A percentile compares a stretch with the other conserved stretches of the same genome.
Evolutionary conservation across 2,888 invertebrate species (phyloP).

Genomic region (Listrodromus nycthemerus): DNA sequence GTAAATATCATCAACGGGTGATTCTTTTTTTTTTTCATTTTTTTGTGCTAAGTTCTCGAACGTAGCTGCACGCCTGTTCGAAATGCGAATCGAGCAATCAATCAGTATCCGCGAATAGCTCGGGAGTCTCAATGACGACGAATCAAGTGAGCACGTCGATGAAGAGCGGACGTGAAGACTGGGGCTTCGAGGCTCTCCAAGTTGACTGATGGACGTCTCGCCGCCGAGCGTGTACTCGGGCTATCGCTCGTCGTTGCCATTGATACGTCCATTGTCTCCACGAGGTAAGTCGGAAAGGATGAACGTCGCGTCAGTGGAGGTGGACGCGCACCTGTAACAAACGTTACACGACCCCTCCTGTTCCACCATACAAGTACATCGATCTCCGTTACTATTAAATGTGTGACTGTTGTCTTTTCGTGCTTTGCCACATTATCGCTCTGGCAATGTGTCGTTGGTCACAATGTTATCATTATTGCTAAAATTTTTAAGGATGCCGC

Average conservation of each 20-base stretch:
- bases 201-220: constrained; percentile 76
- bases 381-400: not conserved
- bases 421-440: constrained; percentile 23
- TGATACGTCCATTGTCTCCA: constrained; percentile 65
- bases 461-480: constrained; percentile 11
- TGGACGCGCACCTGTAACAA: constrained; percentile 75
- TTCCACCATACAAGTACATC: constrained; percentile 33
- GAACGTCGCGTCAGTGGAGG: constrained; percentile 78
- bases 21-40: not conserved
- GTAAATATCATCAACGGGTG: constrained; percentile 39
- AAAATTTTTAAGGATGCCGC: constrained; percentile 17
- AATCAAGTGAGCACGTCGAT: constrained; percentile 78
- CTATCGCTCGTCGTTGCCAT: constrained; percentile 68
- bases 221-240: constrained; percentile 70
- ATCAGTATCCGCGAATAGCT: constrained; percentile 16
- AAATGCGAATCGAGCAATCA: constrained; percentile 35
- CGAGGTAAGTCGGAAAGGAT: constrained; percentile 77
- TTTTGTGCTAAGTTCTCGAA: constrained; percentile 9
- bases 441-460: constrained; percentile 26
- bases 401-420: constrained; percentile 5
- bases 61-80: constrained; percentile 4
- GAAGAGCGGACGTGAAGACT: constrained; percentile 67
- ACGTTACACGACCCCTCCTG: constrained; percentile 38
- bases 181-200: constrained; percentile 70
- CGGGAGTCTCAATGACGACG: constrained; percentile 71